These are phyloP conservation scores for Porites australiensis DNA, from an alignment of 64 coral and sea anemone species.

Conservation along the genomic window DNA sequence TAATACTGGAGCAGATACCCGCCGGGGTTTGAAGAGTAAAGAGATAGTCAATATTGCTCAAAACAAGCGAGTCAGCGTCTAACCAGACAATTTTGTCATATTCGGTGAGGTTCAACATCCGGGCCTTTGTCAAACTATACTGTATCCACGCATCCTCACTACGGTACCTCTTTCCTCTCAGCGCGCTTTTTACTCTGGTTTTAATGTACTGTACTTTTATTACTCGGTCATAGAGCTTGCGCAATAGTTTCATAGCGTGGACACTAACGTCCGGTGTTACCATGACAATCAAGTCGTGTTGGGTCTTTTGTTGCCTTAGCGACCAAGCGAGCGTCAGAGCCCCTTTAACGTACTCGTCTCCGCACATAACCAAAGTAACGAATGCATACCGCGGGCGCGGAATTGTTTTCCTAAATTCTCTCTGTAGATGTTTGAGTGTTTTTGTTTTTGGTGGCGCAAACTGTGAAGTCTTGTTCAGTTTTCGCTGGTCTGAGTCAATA, in stretches of 20 bases:
- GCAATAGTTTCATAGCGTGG: constrained; percentile 54
- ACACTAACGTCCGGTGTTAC: constrained; percentile 83
- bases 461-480: constrained; percentile 3
- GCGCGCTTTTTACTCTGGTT: constrained; percentile 42
- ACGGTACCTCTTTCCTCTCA: constrained; percentile 67
- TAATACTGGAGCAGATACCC: constrained; percentile 84
- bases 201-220: constrained; percentile 70
- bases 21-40: constrained; percentile 73
- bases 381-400: constrained; percentile 77
- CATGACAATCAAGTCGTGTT: constrained; percentile 88
- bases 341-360: constrained; percentile 75
- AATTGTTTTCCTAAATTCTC: constrained; percentile 60
- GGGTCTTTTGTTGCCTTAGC: constrained; percentile 73
- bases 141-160: constrained; percentile 73
- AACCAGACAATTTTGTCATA: constrained; percentile 85
- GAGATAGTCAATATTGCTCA: constrained; percentile 68
- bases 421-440: constrained; percentile 57
- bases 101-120: constrained; percentile 79
- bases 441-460: constrained; percentile 39
- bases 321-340: constrained; percentile 85
- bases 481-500: constrained; percentile 16
- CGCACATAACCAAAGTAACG: constrained; percentile 86
- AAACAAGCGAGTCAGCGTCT: constrained; percentile 76
- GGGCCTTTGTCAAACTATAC: constrained; percentile 82
- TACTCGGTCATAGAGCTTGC: constrained; percentile 84